phyloP scores from a whole-genome alignment of 2,113 vertebrate species.

The Petrocephalus zakoni region DNA sequence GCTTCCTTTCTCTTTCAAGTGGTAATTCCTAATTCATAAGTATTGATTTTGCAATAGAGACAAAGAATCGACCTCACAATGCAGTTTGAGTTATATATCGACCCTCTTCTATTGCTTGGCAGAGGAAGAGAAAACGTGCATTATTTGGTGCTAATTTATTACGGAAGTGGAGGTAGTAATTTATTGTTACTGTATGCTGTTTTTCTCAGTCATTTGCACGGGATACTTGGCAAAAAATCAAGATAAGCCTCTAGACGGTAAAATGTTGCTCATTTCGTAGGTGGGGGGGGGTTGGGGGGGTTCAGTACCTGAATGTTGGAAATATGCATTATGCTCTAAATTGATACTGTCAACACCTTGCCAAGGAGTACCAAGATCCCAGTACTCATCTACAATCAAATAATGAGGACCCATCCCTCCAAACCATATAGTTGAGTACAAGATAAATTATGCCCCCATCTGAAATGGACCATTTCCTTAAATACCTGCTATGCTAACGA shows the following conservation, averaged over 20 bases:
- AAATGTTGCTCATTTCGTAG: conserved; percentile 34
- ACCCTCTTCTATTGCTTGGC: conserved; percentile 46
- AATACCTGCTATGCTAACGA: conserved; percentile 70
- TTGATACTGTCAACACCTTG: conserved; percentile 53
- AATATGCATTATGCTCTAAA: conserved; percentile 55
- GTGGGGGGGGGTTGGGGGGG: conserved; percentile 38
- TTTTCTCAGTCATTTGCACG: conserved; percentile 31
- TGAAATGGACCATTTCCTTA: conserved; percentile 67
- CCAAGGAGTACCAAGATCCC: conserved; percentile 25
- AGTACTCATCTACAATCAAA: conserved; percentile 32
- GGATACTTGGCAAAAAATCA: conserved; percentile 46
- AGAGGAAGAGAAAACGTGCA: conserved; percentile 31
- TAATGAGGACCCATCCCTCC: conserved; percentile 32
- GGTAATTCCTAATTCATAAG: conserved; percentile 34
- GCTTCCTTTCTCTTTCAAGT: conserved; percentile 28
- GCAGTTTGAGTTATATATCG: conserved; percentile 42
- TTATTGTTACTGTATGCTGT: conserved; percentile 50
- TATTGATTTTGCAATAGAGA: conserved; percentile 50
- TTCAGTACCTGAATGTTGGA: conserved; percentile 40
- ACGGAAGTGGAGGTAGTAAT: conserved; percentile 53
- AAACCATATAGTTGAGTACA: conserved; percentile 32
- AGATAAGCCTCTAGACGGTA: conserved; percentile 21
- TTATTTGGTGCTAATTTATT: conserved; percentile 47
- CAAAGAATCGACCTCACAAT: conserved; percentile 37
- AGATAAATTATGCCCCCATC: conserved; percentile 68